These are phyloP conservation scores for Elysia chlorotica DNA, from an alignment of 1,140 invertebrate species.

Conservation along the genomic window DNA sequence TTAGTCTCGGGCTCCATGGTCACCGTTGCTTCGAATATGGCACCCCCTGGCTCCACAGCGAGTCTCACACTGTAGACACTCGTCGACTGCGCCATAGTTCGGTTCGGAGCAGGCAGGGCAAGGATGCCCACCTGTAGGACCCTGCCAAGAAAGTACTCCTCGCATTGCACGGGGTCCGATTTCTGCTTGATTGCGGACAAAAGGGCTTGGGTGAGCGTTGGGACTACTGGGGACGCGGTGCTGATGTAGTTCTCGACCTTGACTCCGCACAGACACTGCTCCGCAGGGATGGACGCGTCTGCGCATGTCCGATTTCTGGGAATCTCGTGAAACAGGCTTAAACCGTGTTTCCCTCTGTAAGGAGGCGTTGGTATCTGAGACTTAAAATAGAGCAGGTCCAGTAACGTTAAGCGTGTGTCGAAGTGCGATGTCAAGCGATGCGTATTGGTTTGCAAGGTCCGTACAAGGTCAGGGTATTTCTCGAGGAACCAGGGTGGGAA, in stretches of 20 bases:
- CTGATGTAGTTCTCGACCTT: background rate
- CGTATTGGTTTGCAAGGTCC: background rate
- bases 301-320: background rate
- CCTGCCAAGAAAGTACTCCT: too few relatives aligned
- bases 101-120: background rate
- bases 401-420: background rate
- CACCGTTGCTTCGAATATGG: background rate
- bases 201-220: background rate
- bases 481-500: conserved; percentile 5
- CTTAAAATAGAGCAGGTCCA: conserved; percentile 9
- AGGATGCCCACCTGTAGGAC: background rate
- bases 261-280: background rate
- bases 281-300: background rate
- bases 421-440: conserved; percentile 6
- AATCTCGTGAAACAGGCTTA: conserved; percentile 3
- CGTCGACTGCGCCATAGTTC: background rate
- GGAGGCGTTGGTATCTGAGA: background rate
- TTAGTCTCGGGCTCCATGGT: background rate
- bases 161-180: too few relatives aligned
- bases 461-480: background rate
- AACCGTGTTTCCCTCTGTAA: background rate
- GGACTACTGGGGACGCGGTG: background rate
- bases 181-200: background rate
- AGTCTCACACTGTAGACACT: background rate
- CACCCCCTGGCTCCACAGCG: background rate